phyloP scores from a whole-genome alignment of 2,113 vertebrate species.

The Protomyctophum bolini region DNA sequence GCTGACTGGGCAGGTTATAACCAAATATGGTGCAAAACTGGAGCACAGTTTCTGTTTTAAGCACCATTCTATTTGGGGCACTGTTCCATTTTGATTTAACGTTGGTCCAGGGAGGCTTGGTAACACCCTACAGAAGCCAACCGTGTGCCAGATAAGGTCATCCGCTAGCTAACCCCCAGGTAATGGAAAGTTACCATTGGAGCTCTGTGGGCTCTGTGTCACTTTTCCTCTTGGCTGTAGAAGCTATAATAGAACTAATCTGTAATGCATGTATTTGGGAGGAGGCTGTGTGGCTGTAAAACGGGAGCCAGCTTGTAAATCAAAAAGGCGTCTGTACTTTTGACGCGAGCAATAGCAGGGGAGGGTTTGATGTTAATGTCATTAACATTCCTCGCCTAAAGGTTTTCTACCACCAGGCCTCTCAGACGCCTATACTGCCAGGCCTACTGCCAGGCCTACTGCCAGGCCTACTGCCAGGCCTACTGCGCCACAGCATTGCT shows the following conservation, averaged over 20 bases:
- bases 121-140: not conserved
- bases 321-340: conserved; percentile 56
- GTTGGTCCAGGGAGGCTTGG: conserved; percentile 1
- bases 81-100: conserved; percentile 10
- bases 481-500: conserved; percentile 18
- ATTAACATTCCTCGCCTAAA: conserved; percentile 69
- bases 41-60: conserved; percentile 19
- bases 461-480: too few species aligned
- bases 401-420: conserved; percentile 41
- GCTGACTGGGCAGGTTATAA: conserved; percentile 19
- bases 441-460: too few species aligned
- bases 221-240: conserved; percentile 20
- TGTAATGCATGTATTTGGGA: conserved; percentile 23
- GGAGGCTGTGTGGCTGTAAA: conserved; percentile 42
- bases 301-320: conserved; percentile 62
- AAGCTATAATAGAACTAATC: conserved; percentile 28
- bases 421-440: too few species aligned
- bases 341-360: conserved; percentile 63
- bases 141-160: not conserved
- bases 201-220: not conserved
- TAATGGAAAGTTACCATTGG: conserved; percentile 7
- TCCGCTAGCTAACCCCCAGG: not conserved
- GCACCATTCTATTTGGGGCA: conserved; percentile 17
- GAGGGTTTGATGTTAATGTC: conserved; percentile 66
- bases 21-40: conserved; percentile 2